Conservation (phyloP, 53 echinoderm and acorn worm species). For the Patiria pectinifera region DNA sequence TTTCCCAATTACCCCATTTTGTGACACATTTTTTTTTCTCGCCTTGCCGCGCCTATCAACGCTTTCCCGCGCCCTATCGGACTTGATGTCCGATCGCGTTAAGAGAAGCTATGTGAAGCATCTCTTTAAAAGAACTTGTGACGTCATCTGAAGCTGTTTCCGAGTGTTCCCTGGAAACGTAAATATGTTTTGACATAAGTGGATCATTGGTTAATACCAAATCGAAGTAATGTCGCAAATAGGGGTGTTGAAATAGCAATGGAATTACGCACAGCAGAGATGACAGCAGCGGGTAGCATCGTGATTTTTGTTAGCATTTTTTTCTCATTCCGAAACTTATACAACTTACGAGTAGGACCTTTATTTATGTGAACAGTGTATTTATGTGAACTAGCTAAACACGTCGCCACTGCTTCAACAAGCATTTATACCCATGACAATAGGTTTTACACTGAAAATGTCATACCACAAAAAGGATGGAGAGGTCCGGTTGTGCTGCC, state of each 20-base stretch:
- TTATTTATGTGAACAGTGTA: too few species aligned
- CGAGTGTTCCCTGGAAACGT: not conserved
- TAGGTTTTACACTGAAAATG: too few species aligned
- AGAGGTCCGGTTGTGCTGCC: not conserved
- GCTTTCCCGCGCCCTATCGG: not conserved
- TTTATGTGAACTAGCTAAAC: too few species aligned
- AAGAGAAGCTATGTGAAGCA: not conserved
- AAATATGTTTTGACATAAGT: not conserved
- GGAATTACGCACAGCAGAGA: too few species aligned
- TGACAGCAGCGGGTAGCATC: too few species aligned
- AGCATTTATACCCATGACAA: too few species aligned
- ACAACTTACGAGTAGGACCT: too few species aligned
- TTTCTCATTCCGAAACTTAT: too few species aligned
- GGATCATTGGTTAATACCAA: not conserved
- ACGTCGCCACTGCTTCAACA: too few species aligned
- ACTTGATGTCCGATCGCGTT: slow-evolving; percentile 8
- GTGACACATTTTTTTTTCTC: slow-evolving; percentile 9
- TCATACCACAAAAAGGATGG: too few species aligned
- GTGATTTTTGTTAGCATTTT: too few species aligned
- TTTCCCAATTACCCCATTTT: slow-evolving; percentile 41
- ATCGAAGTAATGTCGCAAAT: not conserved
- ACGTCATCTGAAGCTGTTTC: not conserved
- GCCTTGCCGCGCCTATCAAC: not conserved
- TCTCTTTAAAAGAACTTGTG: not conserved
- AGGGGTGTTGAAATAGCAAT: not conserved